These are phyloP conservation scores for Archilochus colubris DNA, from an alignment of 2,113 vertebrate species.

Conservation along the genomic window DNA sequence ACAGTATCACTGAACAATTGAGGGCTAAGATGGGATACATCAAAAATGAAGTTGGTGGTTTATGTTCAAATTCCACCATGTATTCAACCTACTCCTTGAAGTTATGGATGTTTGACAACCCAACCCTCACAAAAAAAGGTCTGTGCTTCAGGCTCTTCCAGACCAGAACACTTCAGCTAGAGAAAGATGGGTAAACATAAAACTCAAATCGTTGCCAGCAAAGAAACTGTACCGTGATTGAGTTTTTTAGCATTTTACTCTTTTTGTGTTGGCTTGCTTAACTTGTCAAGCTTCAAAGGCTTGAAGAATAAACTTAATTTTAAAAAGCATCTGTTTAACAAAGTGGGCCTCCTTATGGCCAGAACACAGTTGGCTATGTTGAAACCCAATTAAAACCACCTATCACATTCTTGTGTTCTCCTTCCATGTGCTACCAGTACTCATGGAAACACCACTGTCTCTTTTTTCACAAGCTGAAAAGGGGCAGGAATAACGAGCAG, in stretches of 20 bases:
- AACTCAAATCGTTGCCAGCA: neutral
- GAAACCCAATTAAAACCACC: neutral
- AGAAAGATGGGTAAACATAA: neutral
- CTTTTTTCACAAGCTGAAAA: neutral
- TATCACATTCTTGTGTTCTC: neutral
- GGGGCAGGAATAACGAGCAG: neutral
- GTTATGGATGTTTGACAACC: neutral
- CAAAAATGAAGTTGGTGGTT: neutral
- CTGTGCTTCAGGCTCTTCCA: neutral
- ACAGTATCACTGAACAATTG: neutral
- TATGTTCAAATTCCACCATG: neutral
- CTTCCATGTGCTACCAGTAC: neutral
- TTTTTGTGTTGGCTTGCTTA: neutral
- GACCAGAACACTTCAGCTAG: neutral
- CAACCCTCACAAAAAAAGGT: neutral
- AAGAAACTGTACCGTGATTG: neutral
- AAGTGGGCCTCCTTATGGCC: neutral
- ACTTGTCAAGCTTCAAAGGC: neutral
- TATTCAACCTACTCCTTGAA: neutral
- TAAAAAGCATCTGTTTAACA: neutral
- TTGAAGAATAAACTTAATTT: neutral
- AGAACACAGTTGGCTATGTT: neutral
- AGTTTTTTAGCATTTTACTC: neutral
- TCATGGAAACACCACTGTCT: neutral
- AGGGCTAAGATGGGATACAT: neutral